Evolutionary conservation across 2,888 invertebrate species (phyloP).

Genomic region (Melanchra persicariae): DNA sequence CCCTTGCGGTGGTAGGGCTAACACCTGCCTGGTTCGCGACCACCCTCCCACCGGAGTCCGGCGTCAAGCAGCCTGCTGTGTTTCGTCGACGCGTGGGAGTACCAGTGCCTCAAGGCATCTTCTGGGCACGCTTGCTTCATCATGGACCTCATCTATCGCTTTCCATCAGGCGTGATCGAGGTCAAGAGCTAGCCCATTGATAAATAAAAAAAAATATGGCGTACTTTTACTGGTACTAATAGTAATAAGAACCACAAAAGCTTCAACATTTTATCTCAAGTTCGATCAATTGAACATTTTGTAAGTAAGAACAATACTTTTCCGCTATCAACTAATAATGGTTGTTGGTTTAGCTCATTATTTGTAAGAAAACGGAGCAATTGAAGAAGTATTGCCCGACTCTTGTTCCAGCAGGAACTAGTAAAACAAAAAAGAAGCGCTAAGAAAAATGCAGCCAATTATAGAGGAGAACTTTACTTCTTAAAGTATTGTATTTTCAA

Average conservation of each 20-base stretch:
- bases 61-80: too few species aligned
- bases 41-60: too few species aligned
- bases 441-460: constrained; percentile 58
- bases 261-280: constrained; percentile 15
- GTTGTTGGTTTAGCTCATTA: constrained; percentile 56
- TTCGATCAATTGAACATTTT: constrained; percentile 27
- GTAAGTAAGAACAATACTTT: constrained; percentile 34
- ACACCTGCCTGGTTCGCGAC: too few species aligned
- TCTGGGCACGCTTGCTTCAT: too few species aligned
- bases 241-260: neutral
- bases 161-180: too few species aligned
- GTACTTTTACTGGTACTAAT: too few species aligned
- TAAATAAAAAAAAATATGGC: too few species aligned
- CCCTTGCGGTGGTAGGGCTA: too few species aligned
- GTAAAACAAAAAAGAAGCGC: constrained; percentile 44
- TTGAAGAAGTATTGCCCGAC: constrained; percentile 50
- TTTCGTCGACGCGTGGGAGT: too few species aligned
- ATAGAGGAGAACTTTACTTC: constrained; percentile 35
- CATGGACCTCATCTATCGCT: too few species aligned
- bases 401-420: constrained; percentile 17
- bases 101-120: too few species aligned
- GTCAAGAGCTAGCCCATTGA: too few species aligned
- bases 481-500: constrained; percentile 24
- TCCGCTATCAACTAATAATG: constrained; percentile 41
- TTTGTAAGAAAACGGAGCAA: constrained; percentile 54